phyloP scores from a whole-genome alignment of 92 coral and sea anemone species.

The Actinernus sp. region DNA sequence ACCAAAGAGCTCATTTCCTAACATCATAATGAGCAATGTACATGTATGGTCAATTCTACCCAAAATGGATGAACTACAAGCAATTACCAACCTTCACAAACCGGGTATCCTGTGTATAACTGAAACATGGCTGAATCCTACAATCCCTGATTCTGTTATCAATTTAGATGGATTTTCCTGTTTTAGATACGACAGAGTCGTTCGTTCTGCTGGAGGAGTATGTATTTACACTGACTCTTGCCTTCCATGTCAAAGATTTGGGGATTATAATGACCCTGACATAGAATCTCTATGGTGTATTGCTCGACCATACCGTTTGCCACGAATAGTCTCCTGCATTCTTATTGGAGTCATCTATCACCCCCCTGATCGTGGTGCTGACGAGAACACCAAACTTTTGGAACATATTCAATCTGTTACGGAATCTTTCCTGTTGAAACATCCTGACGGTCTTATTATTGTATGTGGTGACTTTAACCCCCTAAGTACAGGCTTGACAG shows the following conservation, averaged over 20 bases:
- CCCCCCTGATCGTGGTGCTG: constrained; percentile 3
- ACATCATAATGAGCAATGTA: constrained; percentile 12
- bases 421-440: constrained; percentile 23
- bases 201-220: constrained; percentile 25
- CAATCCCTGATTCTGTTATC: constrained; percentile 11
- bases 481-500: constrained; percentile 29
- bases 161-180: constrained; percentile 13
- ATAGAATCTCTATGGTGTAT: constrained; percentile 27
- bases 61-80: constrained; percentile 34
- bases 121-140: constrained; percentile 25
- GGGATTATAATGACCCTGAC: constrained; percentile 2
- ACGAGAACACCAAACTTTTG: constrained; percentile 7
- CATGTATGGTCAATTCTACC: constrained; percentile 12
- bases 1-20: no score
- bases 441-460: constrained; percentile 22
- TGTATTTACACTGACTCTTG: constrained; percentile 17
- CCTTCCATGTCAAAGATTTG: constrained; percentile 8
- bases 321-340: constrained; percentile 15
- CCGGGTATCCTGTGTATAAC: constrained; percentile 8
- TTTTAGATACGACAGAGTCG: constrained; percentile 15
- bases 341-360: constrained; percentile 15
- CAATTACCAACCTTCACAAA: constrained; percentile 5
- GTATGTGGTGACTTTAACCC: constrained; percentile 33
- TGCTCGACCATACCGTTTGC: constrained; percentile 2
- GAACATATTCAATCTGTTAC: constrained; percentile 8